Conservation (phyloP, 2,113 vertebrate species). For the Nerophis ophidion region DNA sequence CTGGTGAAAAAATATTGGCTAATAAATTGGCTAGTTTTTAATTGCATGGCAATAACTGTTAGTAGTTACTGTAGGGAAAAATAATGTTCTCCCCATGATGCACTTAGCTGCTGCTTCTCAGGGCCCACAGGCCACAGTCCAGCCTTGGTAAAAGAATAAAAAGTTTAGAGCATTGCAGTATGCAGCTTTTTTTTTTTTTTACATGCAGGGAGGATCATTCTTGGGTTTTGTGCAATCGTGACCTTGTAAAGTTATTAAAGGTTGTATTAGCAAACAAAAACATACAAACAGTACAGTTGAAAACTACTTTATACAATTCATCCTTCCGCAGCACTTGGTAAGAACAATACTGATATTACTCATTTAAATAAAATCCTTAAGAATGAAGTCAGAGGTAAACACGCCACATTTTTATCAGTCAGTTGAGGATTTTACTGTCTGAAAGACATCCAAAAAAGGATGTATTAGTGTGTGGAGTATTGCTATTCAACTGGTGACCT, state of each 20-base stretch:
- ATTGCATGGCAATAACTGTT: slow-evolving; percentile 30
- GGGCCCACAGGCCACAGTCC: slow-evolving; percentile 16
- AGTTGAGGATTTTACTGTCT: too few relatives aligned
- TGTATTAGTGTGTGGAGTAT: too few relatives aligned
- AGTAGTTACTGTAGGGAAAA: not conserved
- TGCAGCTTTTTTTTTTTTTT: not conserved
- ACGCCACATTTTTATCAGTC: too few relatives aligned
- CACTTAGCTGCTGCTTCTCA: slow-evolving; percentile 1
- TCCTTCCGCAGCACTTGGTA: too few relatives aligned
- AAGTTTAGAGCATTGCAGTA: not conserved
- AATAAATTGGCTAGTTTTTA: slow-evolving; percentile 52
- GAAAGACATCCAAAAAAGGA: too few relatives aligned
- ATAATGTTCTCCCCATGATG: slow-evolving; percentile 15
- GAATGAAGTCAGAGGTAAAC: too few relatives aligned
- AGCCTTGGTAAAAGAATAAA: slow-evolving; percentile 16
- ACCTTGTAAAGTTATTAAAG: slow-evolving; percentile 9
- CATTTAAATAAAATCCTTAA: not conserved
- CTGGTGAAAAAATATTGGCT: slow-evolving; percentile 69
- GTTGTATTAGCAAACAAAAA: slow-evolving; percentile 31
- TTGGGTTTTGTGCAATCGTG: not conserved
- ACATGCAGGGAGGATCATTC: not conserved
- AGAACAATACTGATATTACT: not conserved
- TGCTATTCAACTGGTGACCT: too few relatives aligned
- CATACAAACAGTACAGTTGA: not conserved
- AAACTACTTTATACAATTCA: not conserved